Percentiles rank a stretch among this genome's conserved stretches.
These are phyloP conservation scores for Empidonax alnorum DNA, from an alignment of 2,113 vertebrate species.

Conservation along the genomic window DNA sequence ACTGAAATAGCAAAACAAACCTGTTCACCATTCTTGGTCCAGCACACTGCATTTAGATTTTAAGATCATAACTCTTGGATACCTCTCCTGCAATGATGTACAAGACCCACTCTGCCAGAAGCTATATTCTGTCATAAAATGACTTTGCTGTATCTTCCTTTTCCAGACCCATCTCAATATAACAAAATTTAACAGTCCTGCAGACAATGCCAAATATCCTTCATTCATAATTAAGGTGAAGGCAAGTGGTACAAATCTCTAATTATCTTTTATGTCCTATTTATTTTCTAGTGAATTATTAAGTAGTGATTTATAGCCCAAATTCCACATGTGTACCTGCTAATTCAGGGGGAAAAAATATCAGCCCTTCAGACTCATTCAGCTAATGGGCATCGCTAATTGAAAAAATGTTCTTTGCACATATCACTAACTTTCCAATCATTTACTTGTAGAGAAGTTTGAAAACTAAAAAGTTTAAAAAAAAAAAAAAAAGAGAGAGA, in stretches of 20 bases:
- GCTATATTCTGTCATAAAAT: constrained; percentile 52
- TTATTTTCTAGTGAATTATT: constrained; percentile 75
- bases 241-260: constrained; percentile 66
- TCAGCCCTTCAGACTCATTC: constrained; percentile 56
- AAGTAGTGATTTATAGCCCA: constrained; percentile 63
- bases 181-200: constrained; percentile 57
- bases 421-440: constrained; percentile 64
- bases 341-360: constrained; percentile 65
- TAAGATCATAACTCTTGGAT: constrained; percentile 61
- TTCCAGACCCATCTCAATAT: constrained; percentile 49
- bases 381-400: constrained; percentile 64
- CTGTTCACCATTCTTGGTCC: constrained; percentile 40
- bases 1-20: constrained; percentile 67
- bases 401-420: constrained; percentile 68
- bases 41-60: constrained; percentile 60
- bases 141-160: constrained; percentile 43
- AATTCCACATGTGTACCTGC: constrained; percentile 64
- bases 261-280: constrained; percentile 72
- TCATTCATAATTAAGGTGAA: constrained; percentile 73
- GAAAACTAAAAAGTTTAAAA: not conserved
- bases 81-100: constrained; percentile 45
- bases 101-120: constrained; percentile 49
- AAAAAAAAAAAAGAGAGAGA: not conserved
- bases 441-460: constrained; percentile 58
- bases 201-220: constrained; percentile 57